A percentile compares a stretch with the other conserved stretches of the same genome.
Conservation (phyloP, 2,113 vertebrate genomes). For the Myotis yumanensis region DNA sequence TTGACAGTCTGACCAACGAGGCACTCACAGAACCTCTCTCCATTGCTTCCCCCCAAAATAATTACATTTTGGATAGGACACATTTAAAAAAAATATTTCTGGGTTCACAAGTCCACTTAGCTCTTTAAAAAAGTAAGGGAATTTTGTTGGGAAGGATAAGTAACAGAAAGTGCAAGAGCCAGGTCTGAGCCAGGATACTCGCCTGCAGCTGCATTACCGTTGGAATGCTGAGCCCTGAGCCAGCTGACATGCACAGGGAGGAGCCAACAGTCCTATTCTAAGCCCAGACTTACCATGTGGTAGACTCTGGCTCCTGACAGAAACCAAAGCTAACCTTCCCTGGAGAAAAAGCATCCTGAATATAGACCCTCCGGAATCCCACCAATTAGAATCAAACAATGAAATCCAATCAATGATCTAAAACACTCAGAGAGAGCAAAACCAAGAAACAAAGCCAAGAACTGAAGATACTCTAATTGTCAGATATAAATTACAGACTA, state of each 20-base stretch:
- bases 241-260: background rate
- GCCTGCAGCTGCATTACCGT: rapidly evolving
- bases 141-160: background rate
- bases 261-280: background rate
- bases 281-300: background rate
- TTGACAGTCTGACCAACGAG: background rate
- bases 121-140: background rate
- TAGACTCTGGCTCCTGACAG: background rate
- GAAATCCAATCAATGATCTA: background rate
- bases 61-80: background rate
- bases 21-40: background rate
- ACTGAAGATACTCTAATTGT: background rate
- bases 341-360: background rate
- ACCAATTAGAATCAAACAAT: background rate
- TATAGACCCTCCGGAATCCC: background rate
- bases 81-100: background rate
- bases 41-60: background rate
- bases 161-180: background rate
- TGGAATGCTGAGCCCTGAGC: background rate
- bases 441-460: background rate
- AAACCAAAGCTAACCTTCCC: background rate
- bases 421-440: background rate
- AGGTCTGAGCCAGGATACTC: background rate
- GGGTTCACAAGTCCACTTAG: background rate
- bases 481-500: background rate